Evolutionary conservation across 1,140 invertebrate species (phyloP), one percentile per base, ranked within the genome.

Genomic region (Danaus plexippus): DNA sequence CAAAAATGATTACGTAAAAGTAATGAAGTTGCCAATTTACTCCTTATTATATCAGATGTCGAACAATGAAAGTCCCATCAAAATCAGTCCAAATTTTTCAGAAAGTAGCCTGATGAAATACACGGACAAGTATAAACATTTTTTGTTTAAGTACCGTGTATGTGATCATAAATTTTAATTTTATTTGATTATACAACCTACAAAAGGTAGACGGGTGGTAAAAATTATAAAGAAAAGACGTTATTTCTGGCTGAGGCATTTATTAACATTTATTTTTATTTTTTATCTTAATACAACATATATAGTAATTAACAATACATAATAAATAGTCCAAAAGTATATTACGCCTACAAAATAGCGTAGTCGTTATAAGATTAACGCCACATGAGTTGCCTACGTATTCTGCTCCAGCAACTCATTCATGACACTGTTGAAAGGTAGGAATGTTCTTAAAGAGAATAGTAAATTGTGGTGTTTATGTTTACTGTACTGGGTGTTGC

Each of bases 321-420:
- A 87, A 87, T 87, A 87, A 87, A 87, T 87, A 87, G 84, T 87
- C 84, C 79, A 87, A 87, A 87, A 87, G 84, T 87, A 87, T 87
- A 87, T 87, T 85, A 87, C 84, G 84, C 80, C 80, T 87, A 87
- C 84, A 87, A 85, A 87, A 85, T 81, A 87, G 80, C 84, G 84
- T 87, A 87, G 84, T 84, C 80, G 82, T 84, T 87, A 86, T 85
- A 84, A 86, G 84, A 82, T 82, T 79, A 85, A 78, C 76, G 77
- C 74, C 83, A 79, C 72, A 73, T 76, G 81, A 87, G 81, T 82
- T 85, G 79, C 80, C 70, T 68, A 69, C 64, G 75, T 69, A 75
- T 73, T 57, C 78, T 65, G 55, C 59, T 65, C 52, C 65, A 73
- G 79, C 80, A 87, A 87, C 84, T 77, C 79, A 76, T 68, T 61